These are phyloP conservation scores for Puffinus mauretanicus DNA, from an alignment of 2,113 vertebrate genomes.

Conservation along the genomic window DNA sequence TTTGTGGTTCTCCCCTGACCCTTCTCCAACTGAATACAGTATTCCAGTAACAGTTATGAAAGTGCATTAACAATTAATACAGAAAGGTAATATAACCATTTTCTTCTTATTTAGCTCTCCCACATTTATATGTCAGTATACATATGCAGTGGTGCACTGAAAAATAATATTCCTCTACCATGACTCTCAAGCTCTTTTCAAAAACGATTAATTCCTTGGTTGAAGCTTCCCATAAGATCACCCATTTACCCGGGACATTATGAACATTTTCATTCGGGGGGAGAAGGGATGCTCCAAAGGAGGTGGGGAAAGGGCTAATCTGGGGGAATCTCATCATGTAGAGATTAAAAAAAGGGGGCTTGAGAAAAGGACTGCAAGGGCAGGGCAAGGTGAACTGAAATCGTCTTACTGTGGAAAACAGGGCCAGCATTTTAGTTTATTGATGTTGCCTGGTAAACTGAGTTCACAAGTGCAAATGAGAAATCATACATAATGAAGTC, in stretches of 20 bases:
- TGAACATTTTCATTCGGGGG: background rate
- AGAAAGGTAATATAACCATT: background rate
- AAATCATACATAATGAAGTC: slow-evolving; percentile 56
- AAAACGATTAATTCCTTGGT: background rate
- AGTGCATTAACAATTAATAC: background rate
- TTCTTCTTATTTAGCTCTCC: background rate
- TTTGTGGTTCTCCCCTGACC: slow-evolving; percentile 13
- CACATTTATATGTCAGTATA: background rate
- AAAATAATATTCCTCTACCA: background rate
- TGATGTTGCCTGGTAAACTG: slow-evolving; percentile 50
- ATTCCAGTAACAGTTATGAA: background rate
- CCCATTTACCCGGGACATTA: background rate
- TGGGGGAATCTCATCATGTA: background rate
- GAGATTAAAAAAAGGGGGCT: background rate
- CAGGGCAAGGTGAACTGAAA: slow-evolving; percentile 4
- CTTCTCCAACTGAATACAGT: background rate
- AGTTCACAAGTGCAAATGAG: slow-evolving; percentile 60
- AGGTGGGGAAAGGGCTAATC: background rate
- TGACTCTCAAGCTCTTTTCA: background rate
- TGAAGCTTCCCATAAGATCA: background rate
- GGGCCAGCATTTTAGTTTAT: slow-evolving; percentile 28
- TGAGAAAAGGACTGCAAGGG: background rate
- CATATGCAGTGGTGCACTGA: background rate
- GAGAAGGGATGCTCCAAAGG: background rate
- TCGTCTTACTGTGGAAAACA: background rate